Evolutionary conservation across 1,140 invertebrate species (phyloP), one percentile per base, ranked within the genome.

Genomic region (Pseudoatta argentina): DNA sequence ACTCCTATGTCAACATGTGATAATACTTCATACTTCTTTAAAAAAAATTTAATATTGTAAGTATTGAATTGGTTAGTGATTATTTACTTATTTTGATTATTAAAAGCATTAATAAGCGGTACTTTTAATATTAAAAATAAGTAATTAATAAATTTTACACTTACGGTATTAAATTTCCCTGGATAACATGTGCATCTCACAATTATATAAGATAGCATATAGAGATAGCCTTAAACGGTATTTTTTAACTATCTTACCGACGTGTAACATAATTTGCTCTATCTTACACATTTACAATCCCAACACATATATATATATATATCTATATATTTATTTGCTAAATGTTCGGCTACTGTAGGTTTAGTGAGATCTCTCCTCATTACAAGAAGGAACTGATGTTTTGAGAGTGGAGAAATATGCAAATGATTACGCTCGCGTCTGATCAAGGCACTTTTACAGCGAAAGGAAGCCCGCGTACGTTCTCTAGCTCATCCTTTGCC

Each of bases 391-490:
- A 59, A 72, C 86, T 30, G 86, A 88, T 82, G 89, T 91, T 91
- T 91, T 73, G 86, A 86, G 88, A 76, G 51, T 44, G 69, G 73
- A 93, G 91, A 92, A 93, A 92, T 94, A 94, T 94, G 93, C 92
- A 94, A 94, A 94, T 92, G 91, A 92, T 87, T 81, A 39, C 66
- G 82, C 87, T 92, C 82, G 71, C 89, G 90, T 78, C 89, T 91
- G 91, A 93, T 93, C 91, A 92, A 92, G 87, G 91, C 89, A 87
- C 90, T 93, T 86, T 76, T 89, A 81, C 87, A 86, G 71, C 87
- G 85, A 91, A 79, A 71, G 24, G 24, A 61, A 18, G 6, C 34
- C 27, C n/a, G 39, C 14, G 30, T 69, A 79, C 27, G 21, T 64
- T 44, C 30, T 71, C 34, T 67, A 73, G 30, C 53, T 57, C 34